Conservation (phyloP, 2,113 vertebrate species). For the Cyphomyrus plagiostoma region DNA sequence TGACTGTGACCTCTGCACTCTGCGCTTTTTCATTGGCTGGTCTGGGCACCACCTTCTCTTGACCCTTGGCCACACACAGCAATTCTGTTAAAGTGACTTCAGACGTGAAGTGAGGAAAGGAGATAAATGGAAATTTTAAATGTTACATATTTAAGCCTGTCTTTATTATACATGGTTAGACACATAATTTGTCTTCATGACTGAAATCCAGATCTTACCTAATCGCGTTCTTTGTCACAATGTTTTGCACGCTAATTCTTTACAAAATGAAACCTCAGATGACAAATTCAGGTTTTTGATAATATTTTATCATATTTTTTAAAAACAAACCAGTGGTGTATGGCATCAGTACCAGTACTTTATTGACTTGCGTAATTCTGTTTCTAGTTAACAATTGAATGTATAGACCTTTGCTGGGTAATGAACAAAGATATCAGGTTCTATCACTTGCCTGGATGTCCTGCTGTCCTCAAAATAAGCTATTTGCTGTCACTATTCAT, state of each 20-base stretch:
- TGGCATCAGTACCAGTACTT: not conserved
- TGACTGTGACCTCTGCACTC: constrained; percentile 58
- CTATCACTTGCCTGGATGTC: not conserved
- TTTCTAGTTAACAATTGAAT: not conserved
- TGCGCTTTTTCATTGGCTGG: constrained; percentile 58
- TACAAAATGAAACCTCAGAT: not conserved
- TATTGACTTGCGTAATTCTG: not conserved
- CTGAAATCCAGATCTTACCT: not conserved
- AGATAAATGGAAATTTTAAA: not conserved
- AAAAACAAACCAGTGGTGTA: not conserved
- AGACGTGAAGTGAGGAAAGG: constrained; percentile 7
- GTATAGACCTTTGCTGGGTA: not conserved
- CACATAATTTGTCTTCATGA: not conserved
- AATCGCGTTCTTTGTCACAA: not conserved
- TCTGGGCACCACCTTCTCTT: constrained; percentile 57
- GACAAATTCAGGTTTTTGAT: not conserved
- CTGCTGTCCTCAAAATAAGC: not conserved
- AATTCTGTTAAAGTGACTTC: constrained; percentile 40
- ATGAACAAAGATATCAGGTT: not conserved
- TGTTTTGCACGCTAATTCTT: not conserved
- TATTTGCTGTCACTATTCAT: not conserved
- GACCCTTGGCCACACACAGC: constrained; percentile 50
- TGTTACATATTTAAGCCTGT: not conserved
- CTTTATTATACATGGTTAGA: not conserved
- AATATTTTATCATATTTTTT: not conserved